A percentile compares a stretch with the other conserved stretches of the same genome.
Conservation (phyloP, 2,113 vertebrate species). For the Alligator sinensis region DNA sequence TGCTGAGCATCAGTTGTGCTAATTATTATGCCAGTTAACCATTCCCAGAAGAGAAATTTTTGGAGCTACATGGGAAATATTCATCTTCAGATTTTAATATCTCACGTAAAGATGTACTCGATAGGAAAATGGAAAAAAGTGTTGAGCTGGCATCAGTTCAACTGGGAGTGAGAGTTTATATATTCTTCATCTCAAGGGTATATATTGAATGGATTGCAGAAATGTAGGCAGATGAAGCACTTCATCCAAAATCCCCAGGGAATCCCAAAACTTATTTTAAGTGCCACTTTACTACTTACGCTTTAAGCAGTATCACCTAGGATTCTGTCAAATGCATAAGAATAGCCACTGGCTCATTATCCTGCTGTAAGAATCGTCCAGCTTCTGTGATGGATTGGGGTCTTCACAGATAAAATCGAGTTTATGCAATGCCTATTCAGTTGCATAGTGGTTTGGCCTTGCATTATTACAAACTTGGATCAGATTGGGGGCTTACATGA, state of each 20-base stretch:
- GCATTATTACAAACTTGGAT: background rate
- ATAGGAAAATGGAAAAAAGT: background rate
- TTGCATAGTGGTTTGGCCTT: background rate
- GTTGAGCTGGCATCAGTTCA: background rate
- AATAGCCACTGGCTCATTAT: background rate
- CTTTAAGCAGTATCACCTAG: background rate
- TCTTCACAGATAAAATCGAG: background rate
- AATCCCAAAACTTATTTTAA: background rate
- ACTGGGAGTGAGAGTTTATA: background rate
- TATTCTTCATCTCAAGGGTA: background rate
- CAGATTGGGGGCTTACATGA: background rate
- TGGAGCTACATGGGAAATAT: background rate
- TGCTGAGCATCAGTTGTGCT: background rate
- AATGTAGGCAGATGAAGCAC: accelerated
- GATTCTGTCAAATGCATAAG: background rate
- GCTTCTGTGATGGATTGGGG: background rate
- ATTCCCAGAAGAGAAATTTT: background rate
- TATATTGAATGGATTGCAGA: background rate
- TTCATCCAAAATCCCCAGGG: background rate
- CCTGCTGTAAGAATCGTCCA: background rate
- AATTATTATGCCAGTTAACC: background rate
- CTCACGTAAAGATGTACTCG: background rate
- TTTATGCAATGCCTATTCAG: background rate
- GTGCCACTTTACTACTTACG: background rate
- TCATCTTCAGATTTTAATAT: background rate